A percentile compares a stretch with the other conserved stretches of the same genome.
Evolutionary conservation across 2,888 invertebrate genomes (phyloP).

Genomic region (Zele albiditarsus): DNA sequence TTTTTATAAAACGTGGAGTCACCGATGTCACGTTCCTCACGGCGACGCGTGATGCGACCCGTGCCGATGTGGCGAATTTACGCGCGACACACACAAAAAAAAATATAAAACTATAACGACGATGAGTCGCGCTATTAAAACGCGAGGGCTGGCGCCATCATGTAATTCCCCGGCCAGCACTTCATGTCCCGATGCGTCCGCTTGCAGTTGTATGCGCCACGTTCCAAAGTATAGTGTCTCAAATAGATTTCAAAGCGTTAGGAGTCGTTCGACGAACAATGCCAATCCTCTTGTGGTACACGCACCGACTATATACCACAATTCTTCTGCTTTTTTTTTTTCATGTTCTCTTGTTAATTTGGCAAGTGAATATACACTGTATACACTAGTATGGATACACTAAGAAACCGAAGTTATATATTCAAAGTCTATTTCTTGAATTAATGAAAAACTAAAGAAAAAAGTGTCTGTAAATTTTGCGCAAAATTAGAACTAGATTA

Average conservation of each 20-base stretch:
- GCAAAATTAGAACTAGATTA: no score
- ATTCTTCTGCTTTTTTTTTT: neutral
- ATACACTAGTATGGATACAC: no score
- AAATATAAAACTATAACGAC: conserved; percentile 37
- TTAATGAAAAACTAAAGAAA: no score
- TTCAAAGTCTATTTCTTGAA: no score
- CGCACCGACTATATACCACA: neutral
- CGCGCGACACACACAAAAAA: conserved; percentile 8
- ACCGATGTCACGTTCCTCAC: conserved; percentile 25
- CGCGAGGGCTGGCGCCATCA: conserved; percentile 47
- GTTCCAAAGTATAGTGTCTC: conserved; percentile 31
- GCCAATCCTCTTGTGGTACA: conserved; percentile 1
- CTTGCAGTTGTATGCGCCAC: conserved; percentile 9
- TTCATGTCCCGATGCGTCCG: neutral
- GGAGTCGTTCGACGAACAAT: conserved; percentile 36
- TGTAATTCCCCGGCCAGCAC: neutral
- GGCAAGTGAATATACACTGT: neutral
- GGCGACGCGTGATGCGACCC: conserved; percentile 34
- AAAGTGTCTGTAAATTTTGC: no score
- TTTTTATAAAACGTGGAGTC: conserved; percentile 13
- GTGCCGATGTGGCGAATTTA: conserved; percentile 36
- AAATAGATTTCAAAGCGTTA: conserved; percentile 50
- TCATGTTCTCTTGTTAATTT: conserved; percentile 19
- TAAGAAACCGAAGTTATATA: no score
- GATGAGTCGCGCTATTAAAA: conserved; percentile 42